Evolutionary conservation across 2,113 vertebrate species (phyloP).

Genomic region (Larimichthys polyactis): DNA sequence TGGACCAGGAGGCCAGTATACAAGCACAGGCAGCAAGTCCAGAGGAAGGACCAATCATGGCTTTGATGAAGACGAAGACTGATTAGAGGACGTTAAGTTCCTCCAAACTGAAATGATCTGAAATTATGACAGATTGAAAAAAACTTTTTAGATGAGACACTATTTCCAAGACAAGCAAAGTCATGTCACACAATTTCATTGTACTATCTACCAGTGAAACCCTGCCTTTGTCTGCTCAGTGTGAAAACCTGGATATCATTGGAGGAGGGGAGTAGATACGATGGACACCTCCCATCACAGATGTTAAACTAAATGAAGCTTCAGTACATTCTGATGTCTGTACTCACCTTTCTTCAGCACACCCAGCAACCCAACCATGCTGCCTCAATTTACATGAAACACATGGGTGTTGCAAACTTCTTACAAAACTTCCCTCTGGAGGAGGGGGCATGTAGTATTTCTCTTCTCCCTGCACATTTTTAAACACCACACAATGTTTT

Average conservation of each 20-base stretch:
- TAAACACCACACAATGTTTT: not conserved
- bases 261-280: not conserved
- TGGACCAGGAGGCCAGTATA: slow-evolving; percentile 29
- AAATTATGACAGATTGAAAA: not conserved
- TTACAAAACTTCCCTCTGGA: not conserved
- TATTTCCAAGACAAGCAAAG: not conserved
- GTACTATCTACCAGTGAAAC: not conserved
- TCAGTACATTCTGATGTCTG: not conserved
- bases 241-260: not conserved
- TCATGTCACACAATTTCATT: not conserved
- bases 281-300: not conserved
- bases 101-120: not conserved
- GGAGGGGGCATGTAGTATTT: not conserved
- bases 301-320: not conserved
- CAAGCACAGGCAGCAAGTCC: not conserved
- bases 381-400: not conserved
- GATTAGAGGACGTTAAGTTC: not conserved
- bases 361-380: not conserved
- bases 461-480: not conserved
- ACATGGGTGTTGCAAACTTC: not conserved
- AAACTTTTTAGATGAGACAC: not conserved
- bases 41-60: slow-evolving; percentile 70
- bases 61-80: slow-evolving; percentile 69
- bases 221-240: not conserved
- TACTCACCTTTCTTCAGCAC: not conserved